Base-by-base conservation (phyloP, 2,888 invertebrate species). In the Cheilosia grossa region DNA sequence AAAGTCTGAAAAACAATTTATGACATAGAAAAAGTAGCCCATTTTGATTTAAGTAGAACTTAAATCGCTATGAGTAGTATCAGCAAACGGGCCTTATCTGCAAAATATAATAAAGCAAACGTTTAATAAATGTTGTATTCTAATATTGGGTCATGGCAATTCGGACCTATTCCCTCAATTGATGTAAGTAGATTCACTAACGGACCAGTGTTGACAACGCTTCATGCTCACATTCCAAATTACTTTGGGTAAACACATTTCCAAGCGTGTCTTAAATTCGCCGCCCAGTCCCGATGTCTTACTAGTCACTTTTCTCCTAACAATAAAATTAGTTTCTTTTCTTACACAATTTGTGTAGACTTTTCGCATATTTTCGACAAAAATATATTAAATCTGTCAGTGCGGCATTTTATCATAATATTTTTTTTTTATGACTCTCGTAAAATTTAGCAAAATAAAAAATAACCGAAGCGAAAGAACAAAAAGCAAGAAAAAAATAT, bases 371-470 rank as follows among this genome's bases (percentile, higher is more conserved):
- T 59, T 51, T 51, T 51, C 51, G 24, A 51, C 15, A 51, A 67
- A 44, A 21, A 58, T 17, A 10, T 54, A 56, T 40, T 54, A 64
- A 63, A 21, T 47, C 74, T 74, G 64, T 64, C 74, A 66, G 66
- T 64, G 21, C 13, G n/a, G 40, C 66, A 58, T 66, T 75, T 75
- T 75, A 58, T 66, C 37, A 30, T 58, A 49, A 19, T 66, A 15
- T 27, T 1, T 54, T 56, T 66, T 69, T 80, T 82, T 72, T 49
- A 73, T 24, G 64, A 59, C 66, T 49, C 33, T 37, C 66, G 54
- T 82, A 63, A 64, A 82, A 64, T 33, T 54, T 27, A 63, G 61
- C 67, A 58, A 74, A 83, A 69, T 59, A 77, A 67, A 56, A 72
- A 33, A 51, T 1, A 27, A 27, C 27, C 6, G 27, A 49, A 54